Conservation (phyloP, 1,140 invertebrate genomes). For the Heterodera carotae region DNA sequence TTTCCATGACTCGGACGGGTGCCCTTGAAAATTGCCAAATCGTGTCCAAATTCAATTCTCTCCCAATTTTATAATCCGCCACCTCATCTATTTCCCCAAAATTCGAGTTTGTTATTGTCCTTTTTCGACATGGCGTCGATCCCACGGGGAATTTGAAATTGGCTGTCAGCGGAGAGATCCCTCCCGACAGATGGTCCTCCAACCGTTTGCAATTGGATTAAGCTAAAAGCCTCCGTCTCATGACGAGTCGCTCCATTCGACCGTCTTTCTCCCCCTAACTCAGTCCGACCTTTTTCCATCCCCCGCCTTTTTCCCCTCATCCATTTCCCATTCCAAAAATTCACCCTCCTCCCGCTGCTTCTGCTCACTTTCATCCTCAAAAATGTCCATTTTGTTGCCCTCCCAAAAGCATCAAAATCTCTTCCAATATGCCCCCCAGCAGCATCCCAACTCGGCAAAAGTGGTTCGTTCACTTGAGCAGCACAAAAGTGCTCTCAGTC, state of each 20-base stretch:
- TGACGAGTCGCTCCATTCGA: not conserved
- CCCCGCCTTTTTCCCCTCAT: not conserved
- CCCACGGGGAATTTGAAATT: slow-evolving; percentile 17
- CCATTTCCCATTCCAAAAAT: not conserved
- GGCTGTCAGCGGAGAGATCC: not conserved
- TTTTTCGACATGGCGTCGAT: not conserved
- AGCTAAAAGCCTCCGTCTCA: slow-evolving; percentile 7
- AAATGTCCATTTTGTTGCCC: slow-evolving; percentile 5
- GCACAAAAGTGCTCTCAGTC: not conserved
- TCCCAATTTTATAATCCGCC: not conserved
- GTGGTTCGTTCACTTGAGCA: not conserved
- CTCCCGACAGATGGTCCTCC: not conserved
- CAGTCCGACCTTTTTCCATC: too few species aligned
- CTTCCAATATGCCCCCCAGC: not conserved
- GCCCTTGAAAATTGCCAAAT: not conserved
- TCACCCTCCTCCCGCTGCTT: not conserved
- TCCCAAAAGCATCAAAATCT: not conserved
- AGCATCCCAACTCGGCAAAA: not conserved
- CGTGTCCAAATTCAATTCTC: not conserved
- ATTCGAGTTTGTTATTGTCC: not conserved
- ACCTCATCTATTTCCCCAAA: not conserved
- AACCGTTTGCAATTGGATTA: slow-evolving; percentile 13
- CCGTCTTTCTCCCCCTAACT: too few species aligned
- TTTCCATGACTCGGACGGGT: not conserved
- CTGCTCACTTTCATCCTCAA: not conserved